Base-by-base conservation (phyloP, 2,113 vertebrate genomes). In the Pelodiscus sinensis region DNA sequence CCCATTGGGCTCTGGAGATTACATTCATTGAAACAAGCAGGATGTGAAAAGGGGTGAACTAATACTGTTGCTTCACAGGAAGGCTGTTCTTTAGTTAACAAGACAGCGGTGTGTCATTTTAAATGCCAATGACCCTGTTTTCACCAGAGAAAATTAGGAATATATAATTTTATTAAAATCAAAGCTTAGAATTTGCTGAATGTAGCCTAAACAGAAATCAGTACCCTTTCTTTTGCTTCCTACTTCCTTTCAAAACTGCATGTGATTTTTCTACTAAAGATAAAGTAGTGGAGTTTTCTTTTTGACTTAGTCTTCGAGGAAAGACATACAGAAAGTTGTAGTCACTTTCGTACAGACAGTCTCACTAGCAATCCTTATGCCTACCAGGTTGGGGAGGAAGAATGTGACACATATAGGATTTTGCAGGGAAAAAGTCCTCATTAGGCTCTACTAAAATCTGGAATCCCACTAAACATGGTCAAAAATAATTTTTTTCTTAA, bases 361-460 rank as follows among this genome's bases (percentile, higher is more conserved):
- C 55, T 89, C 19, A 89, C 60, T 81, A 93, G 89, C 71, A 83
- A 44, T 85, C 84, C 78, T 57, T 57, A 0, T 78, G 84, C 85
- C 91, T 95, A 77, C 92, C 94, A 96, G 90, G 86, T 90, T 96
- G 92, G 62, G 85, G 94, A 97, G 94, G 95, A 90, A 87, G 89
- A 92, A 82, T 87, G 86, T 86, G 86, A 31, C 77, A 85, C 62
- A 90, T 7, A 19, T 79, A 78, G 91, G 90, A 73, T 2, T 0
- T 65, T 95, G 86, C 89, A 91, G 87, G 82, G 82, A 79, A 57
- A n/a, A 54, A 44, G 22, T 21, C 24, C 60, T 29, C 21, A n/a
- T 44, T 25, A 10, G 9, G 81, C 50, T 87, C 31, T 94, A 13
- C 73, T 93, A 50, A 65, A n/a, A 52, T 92, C 35, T 27, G 79